Conservation (phyloP, 2,888 invertebrate genomes). For the Macrosoma leucophasiata region DNA sequence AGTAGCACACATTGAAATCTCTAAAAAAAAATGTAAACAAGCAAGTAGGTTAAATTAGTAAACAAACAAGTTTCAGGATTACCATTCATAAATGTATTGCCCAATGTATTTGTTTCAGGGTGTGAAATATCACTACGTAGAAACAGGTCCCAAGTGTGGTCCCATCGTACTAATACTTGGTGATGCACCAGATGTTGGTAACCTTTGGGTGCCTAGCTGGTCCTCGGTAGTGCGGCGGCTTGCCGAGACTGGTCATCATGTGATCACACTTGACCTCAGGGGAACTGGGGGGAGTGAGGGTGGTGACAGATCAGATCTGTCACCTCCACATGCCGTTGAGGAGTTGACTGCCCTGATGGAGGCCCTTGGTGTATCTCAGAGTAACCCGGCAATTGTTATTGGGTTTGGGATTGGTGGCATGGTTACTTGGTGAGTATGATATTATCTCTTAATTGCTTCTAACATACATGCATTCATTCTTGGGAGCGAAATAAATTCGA, state of each 20-base stretch:
- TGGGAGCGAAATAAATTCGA: too few species aligned
- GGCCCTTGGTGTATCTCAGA: slow-evolving; percentile 52
- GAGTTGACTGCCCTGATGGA: slow-evolving; percentile 49
- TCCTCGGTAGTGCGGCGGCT: slow-evolving; percentile 43
- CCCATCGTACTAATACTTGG: slow-evolving; percentile 53
- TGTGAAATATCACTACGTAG: slow-evolving; percentile 68
- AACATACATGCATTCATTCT: too few species aligned
- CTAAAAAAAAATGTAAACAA: too few species aligned
- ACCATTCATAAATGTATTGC: too few species aligned
- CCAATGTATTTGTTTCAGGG: slow-evolving; percentile 47
- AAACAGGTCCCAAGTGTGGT: slow-evolving; percentile 56
- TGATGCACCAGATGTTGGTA: slow-evolving; percentile 56
- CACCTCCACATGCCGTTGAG: slow-evolving; percentile 56
- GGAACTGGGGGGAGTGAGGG: slow-evolving; percentile 64
- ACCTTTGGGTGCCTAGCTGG: slow-evolving; percentile 57
- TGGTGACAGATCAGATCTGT: slow-evolving; percentile 46
- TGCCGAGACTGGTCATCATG: slow-evolving; percentile 49
- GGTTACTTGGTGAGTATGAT: slow-evolving; percentile 55
- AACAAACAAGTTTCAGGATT: too few species aligned
- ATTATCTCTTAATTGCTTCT: not conserved
- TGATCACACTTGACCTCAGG: slow-evolving; percentile 58
- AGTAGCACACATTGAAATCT: too few species aligned
- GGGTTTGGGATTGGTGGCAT: slow-evolving; percentile 67
- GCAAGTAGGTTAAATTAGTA: too few species aligned
- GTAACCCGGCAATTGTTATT: slow-evolving; percentile 49